Conservation (phyloP, 2,888 invertebrate genomes). For the Ophion ellenae region DNA sequence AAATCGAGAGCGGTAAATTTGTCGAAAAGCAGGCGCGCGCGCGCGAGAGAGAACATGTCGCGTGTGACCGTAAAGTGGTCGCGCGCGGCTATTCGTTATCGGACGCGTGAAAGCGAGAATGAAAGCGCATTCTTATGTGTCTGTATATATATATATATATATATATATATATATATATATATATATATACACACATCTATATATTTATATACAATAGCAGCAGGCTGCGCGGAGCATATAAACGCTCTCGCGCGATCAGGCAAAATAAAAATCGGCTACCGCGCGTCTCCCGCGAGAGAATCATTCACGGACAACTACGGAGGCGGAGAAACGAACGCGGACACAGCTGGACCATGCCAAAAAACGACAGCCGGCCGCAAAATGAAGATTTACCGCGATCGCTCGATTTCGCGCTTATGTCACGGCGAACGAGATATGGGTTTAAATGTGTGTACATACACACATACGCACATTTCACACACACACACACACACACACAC, state of each 20-base stretch:
- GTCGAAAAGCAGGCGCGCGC: conserved; percentile 15
- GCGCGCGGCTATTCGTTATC: conserved; percentile 59
- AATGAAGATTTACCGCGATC: conserved; percentile 61
- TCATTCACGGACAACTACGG: conserved; percentile 33
- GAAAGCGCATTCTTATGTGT: conserved; percentile 37
- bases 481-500: no score
- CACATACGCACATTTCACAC: no score
- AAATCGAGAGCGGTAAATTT: conserved; percentile 51
- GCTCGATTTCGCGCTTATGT: conserved; percentile 61
- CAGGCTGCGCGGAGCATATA: conserved; percentile 6
- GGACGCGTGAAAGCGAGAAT: conserved; percentile 63
- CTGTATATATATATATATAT: no score
- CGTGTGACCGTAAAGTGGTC: conserved; percentile 34
- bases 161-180: neutral
- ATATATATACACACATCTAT: no score
- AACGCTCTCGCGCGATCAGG: conserved; percentile 11
- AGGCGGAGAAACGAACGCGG: conserved; percentile 10
- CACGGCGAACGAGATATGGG: conserved; percentile 19
- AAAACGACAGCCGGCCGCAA: conserved; percentile 52
- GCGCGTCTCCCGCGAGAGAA: conserved; percentile 20
- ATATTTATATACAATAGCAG: neutral
- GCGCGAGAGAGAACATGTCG: neutral
- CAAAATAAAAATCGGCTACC: conserved; percentile 62
- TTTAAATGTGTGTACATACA: no score
- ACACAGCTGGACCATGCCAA: conserved; percentile 54